Evolutionary conservation across 2,113 vertebrate genomes (phyloP), one percentile per base, ranked within the genome.

Genomic region (Lathamus discolor): DNA sequence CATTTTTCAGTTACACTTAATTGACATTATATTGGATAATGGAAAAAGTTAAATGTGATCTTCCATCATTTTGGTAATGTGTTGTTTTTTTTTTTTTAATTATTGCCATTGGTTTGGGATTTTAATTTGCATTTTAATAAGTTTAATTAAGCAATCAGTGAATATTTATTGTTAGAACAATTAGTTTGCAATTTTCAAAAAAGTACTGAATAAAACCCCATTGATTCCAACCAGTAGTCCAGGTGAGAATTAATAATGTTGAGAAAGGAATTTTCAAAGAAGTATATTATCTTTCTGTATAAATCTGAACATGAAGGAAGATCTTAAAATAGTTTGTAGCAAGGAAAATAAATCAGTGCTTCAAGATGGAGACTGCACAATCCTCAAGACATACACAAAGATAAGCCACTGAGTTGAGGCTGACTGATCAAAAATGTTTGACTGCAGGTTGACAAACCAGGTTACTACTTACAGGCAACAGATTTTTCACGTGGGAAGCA

Each of bases 51-150:
- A 86, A 90, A 92, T 67, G 33, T 83, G 68, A 78, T 86, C 61
- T 89, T 95, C 68, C 48, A 92, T 83, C 69, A 86, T 51, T 93
- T 72, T 61, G 64, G 18, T 51, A 94, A 83, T 51, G 22, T 86
- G 68, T 33, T 46, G 20, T 83, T 17, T 57, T 79, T 46, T 46
- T 83, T 17, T 57, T 79, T 75, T 80, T 6, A 90, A 74, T 88
- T 90, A 46, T 70, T 83, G 33, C 41, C 48, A 70, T 69, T 92
- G 54, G 6, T 81, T 93, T 80, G 33, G 57, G 82, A 67, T 80
- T 94, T 88, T 70, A 90, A 95, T 95, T 88, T 96, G 59, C 85
- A 95, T 96, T 94, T 94, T 88, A 80, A 90, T 94, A 96, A 88
- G 63, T 80, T 80, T 88, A 94, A 88, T 83, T 92, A 93, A 92